These are phyloP conservation scores for Oreocharis arfaki DNA, from an alignment of 2,113 vertebrate genomes.

Conservation along the genomic window DNA sequence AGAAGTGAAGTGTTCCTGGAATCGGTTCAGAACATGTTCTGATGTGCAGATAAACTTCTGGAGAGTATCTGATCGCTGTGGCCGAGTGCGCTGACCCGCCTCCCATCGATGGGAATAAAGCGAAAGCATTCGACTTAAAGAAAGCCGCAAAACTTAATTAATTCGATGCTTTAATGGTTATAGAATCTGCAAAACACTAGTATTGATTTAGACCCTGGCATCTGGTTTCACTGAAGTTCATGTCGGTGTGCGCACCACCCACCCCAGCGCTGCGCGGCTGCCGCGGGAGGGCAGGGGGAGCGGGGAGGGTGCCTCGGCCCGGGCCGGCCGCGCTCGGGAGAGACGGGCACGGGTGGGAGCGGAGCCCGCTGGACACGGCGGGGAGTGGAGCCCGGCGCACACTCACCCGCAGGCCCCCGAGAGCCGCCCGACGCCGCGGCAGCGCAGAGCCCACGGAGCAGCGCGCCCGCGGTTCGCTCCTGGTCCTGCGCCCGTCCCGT, in stretches of 20 bases:
- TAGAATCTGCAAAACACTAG: conserved; percentile 54
- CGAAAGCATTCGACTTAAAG: conserved; percentile 55
- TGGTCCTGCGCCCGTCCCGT: background rate
- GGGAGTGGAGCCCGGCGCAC: background rate
- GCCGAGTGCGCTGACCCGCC: conserved; percentile 61
- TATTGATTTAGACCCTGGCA: conserved; percentile 24
- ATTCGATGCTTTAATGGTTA: conserved; percentile 63
- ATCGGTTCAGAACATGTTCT: conserved; percentile 37
- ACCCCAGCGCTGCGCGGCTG: background rate
- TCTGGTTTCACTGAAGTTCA: conserved; percentile 55
- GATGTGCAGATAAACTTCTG: conserved; percentile 52
- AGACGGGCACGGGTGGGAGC: background rate
- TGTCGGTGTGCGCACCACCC: background rate
- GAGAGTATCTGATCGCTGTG: conserved; percentile 59
- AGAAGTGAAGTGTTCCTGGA: conserved; percentile 9
- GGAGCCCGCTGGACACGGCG: background rate
- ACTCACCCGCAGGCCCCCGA: background rate
- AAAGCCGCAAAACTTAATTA: conserved; percentile 61
- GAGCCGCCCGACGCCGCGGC: background rate
- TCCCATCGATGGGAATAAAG: conserved; percentile 60
- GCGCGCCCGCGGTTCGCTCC: background rate
- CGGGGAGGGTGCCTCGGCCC: background rate
- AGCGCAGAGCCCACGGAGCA: background rate
- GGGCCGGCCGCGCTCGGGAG: background rate
- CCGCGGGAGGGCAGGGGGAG: background rate